These are phyloP conservation scores for Xestoiulus laeticollis DNA, from an alignment of 2,888 invertebrate species.

Conservation along the genomic window DNA sequence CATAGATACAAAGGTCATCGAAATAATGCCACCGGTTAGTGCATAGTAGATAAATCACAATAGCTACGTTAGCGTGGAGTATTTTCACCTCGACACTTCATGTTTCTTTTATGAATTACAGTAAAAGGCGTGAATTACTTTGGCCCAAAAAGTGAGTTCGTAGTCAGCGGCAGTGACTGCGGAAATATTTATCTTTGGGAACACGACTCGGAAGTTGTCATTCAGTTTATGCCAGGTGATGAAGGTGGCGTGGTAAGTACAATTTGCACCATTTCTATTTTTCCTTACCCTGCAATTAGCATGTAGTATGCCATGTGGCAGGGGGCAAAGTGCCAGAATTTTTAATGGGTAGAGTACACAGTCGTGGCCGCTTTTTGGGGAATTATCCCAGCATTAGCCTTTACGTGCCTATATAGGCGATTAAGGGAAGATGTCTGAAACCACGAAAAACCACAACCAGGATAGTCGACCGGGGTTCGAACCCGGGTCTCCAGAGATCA, in stretches of 20 bases:
- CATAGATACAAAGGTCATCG: conserved; percentile 73
- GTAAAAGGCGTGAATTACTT: conserved; percentile 94
- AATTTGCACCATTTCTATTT: not conserved
- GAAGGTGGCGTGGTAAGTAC: conserved; percentile 80
- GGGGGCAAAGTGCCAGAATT: too few species aligned
- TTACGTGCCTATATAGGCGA: too few species aligned
- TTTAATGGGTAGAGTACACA: too few species aligned
- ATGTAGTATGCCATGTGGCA: too few species aligned
- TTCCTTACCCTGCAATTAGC: too few species aligned
- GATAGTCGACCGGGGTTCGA: too few species aligned
- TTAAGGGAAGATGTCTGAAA: too few species aligned
- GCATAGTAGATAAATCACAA: too few species aligned
- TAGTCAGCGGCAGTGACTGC: conserved; percentile 94
- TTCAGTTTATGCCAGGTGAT: conserved; percentile 88
- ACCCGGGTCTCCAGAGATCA: too few species aligned
- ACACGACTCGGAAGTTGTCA: conserved; percentile 82
- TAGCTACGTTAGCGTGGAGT: not conserved
- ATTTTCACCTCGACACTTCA: not conserved
- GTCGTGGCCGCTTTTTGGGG: too few species aligned
- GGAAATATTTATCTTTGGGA: conserved; percentile 90
- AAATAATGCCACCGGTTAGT: conserved; percentile 68
- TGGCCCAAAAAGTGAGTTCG: conserved; percentile 87
- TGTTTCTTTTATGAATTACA: conserved; percentile 60
- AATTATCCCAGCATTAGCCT: too few species aligned
- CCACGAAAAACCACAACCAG: too few species aligned